Conservation (phyloP, 2,113 vertebrate species). For the Numida meleagris region DNA sequence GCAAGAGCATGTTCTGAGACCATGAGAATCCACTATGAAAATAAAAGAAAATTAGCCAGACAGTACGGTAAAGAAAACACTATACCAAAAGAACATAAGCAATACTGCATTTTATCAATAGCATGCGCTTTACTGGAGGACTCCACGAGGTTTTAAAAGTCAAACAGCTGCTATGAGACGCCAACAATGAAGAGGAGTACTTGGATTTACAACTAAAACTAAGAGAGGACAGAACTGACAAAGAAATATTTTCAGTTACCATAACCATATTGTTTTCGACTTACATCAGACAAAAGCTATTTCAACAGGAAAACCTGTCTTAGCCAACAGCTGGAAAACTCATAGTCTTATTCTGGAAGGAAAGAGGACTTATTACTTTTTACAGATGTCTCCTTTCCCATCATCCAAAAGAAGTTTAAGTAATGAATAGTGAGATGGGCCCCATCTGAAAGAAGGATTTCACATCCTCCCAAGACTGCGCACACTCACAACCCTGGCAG, state of each 20-base stretch:
- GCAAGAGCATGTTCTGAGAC: background rate
- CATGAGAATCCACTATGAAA: background rate
- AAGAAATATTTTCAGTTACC: conserved; percentile 50
- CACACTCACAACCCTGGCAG: background rate
- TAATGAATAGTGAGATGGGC: conserved; percentile 21
- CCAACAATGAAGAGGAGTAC: background rate
- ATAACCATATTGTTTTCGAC: conserved; percentile 55
- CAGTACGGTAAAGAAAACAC: background rate
- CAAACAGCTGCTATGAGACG: background rate
- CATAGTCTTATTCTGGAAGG: conserved; percentile 41
- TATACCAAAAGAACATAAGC: background rate
- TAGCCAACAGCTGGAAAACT: conserved; percentile 68
- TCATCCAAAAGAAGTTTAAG: conserved; percentile 47
- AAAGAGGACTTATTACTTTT: conserved; percentile 21
- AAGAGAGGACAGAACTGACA: background rate
- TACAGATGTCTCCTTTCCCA: conserved; percentile 60
- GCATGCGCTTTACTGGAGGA: background rate
- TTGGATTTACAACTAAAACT: background rate
- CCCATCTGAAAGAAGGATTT: conserved; percentile 17
- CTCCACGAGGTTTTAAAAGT: background rate
- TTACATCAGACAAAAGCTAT: conserved; percentile 62
- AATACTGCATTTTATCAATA: background rate
- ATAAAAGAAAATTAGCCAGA: background rate
- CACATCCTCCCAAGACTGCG: background rate
- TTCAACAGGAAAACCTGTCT: conserved; percentile 62